Evolutionary conservation across 1,140 invertebrate species (phyloP).

Genomic region (Sycophila sp.): DNA sequence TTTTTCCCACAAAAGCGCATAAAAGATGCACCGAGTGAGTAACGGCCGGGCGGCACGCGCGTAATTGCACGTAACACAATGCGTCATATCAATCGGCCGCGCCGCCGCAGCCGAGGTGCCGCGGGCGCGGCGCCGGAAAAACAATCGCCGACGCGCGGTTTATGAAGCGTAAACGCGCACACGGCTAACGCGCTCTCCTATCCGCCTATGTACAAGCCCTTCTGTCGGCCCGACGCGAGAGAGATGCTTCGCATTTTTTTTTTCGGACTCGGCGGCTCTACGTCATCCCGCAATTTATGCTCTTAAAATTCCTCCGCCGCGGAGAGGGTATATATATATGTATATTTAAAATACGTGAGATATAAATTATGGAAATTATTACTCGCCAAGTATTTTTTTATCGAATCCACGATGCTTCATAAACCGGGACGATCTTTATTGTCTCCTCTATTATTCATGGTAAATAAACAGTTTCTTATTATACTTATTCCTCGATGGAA

Average conservation of each 20-base stretch:
- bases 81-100: slow-evolving; percentile 1
- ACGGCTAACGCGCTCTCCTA: background rate
- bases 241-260: background rate
- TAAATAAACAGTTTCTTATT: too few species aligned
- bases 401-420: too few species aligned
- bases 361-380: too few species aligned
- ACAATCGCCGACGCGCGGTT: slow-evolving; percentile 17
- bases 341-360: too few species aligned
- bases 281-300: background rate
- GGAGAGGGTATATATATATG: too few species aligned
- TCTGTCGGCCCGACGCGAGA: too few species aligned
- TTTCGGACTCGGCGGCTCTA: background rate
- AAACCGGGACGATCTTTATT: too few species aligned
- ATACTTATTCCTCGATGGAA: too few species aligned
- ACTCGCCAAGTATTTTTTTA: too few species aligned
- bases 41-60: background rate
- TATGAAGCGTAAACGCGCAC: slow-evolving; percentile 29
- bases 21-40: background rate
- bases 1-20: slow-evolving; percentile 9
- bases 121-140: background rate
- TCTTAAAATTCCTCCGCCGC: too few species aligned
- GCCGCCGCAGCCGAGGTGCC: background rate
- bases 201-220: too few species aligned
- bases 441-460: too few species aligned
- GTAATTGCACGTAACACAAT: background rate